Evolutionary conservation across 2,888 invertebrate genomes (phyloP), one percentile per base, ranked within the genome.

Genomic region (Himalopsyche tibetana): DNA sequence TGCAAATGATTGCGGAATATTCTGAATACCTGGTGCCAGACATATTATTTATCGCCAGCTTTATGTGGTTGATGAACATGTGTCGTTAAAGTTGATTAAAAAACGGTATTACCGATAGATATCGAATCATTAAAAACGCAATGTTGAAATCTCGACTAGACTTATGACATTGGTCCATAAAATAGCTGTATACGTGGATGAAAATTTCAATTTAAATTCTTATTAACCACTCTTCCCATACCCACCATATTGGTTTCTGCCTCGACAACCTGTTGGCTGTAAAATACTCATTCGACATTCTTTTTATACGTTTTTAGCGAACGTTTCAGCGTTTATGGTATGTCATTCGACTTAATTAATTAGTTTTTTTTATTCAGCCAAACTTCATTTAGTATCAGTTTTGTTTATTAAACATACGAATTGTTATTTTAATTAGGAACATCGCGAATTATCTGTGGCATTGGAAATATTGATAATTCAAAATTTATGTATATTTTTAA

Each of bases 211-310:
- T 38, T 69, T 38, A 36, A 38, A 74, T 74, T 74, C 12, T 74
- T 38, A 74, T 15, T 74, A 38, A 74, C 36, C 38, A 15, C 36
- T 36, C 9, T 36, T 74, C 74, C 15, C 74, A 36, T 74, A 36
- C 74, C 8, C 28, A 38, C 12, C 36, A 74, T 74, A 36, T 74
- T 74, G 74, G 38, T 12, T n/a, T 74, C 74, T 74, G 36, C 12
- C 36, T 38, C 74, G 74, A 74, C 36, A 74, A 74, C 74, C 74
- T 74, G 74, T 74, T 74, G 36, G 15, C 36, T 36, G 38, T 74
- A 74, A 63, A 74, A 74, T 36, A 36, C 28, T 38, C 74, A 74
- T 74, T 74, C 38, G 12, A 74, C 38, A 38, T 74, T 38, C 28
- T 74, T 12, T 69, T 28, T 17, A 69, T 69, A 28, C 69, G 4